These are phyloP conservation scores for Conomelus anceps DNA, from an alignment of 2,888 invertebrate species.

Conservation along the genomic window DNA sequence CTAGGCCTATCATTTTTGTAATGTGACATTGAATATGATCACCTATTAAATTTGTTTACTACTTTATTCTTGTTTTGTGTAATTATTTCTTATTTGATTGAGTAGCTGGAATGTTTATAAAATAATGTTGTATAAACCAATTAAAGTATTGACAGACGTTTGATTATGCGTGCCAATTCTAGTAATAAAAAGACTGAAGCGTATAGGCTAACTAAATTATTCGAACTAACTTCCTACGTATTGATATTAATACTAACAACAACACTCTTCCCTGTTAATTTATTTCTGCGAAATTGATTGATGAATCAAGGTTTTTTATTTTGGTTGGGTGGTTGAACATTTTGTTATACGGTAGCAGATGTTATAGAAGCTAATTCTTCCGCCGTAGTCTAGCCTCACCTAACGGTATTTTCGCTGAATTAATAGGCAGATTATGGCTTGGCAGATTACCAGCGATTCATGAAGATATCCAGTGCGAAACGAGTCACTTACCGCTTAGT, in stretches of 20 bases:
- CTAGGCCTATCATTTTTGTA: too few species aligned
- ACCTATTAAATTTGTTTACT: neutral
- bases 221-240: neutral
- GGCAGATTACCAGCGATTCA: neutral
- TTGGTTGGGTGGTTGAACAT: neutral
- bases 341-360: neutral
- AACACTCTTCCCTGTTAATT: neutral
- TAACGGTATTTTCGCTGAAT: neutral
- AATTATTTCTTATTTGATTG: neutral
- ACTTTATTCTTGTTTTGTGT: neutral
- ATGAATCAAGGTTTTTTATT: neutral
- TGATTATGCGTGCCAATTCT: neutral
- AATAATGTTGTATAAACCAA: neutral
- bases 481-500: neutral
- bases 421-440: neutral
- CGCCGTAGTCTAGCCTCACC: too few species aligned
- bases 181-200: neutral
- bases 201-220: neutral
- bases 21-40: neutral
- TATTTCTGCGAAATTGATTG: neutral
- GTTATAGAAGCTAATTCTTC: neutral
- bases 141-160: neutral
- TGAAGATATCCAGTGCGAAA: neutral
- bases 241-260: neutral
- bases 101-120: neutral